Base-by-base conservation (phyloP, 2,113 vertebrate species). In the Petrocephalus microphthalmus region DNA sequence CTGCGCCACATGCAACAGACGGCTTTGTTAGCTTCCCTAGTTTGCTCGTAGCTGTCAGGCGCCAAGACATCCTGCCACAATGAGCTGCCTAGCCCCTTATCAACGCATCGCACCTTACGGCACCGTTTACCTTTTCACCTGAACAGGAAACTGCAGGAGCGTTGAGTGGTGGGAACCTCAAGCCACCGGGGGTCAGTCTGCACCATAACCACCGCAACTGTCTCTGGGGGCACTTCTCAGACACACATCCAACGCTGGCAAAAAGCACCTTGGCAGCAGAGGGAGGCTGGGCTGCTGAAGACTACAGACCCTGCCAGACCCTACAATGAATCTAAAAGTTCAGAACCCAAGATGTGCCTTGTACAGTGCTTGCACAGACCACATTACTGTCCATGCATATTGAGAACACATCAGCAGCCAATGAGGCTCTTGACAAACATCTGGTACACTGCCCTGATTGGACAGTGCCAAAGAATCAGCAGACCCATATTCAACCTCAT, bases 151-250 rank as follows among this genome's bases (percentile, higher is more conserved):
- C 64, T 33, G 84, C 51, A 42, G 25, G n/a, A 85, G 52, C 17
- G 84, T 19, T 25, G 53, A 29, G 88, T 89, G 88, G 88, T 86
- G 54, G 42, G 60, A 57, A 86, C 84, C 84, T 89, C 84, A 89
- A 86, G 88, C 84, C 84, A 78, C 84, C 29, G 60, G 83, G 47
- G 64, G 64, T 89, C 84, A 74, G 64, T 86, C 64, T 20, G 20
- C 49, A 81, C 33, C 25, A 25, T 11, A 25, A 78, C 57, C 74
- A 89, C 88, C 88, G 60, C 52, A 57, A 87, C 88, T 60, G 88
- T 45, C 88, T 87, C 25, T 29, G n/a, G 19, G n/a, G 47, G 42
- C 15, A 60, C 60, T 45, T 49, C 56, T 67, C 20, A 71, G 42
- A 84, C 7, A 54, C 86, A 78, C 3, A 3, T 3, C 60, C 11